Conservation (phyloP, 2,797 vertebrate species). For the Gymnocypris eckloni region DNA sequence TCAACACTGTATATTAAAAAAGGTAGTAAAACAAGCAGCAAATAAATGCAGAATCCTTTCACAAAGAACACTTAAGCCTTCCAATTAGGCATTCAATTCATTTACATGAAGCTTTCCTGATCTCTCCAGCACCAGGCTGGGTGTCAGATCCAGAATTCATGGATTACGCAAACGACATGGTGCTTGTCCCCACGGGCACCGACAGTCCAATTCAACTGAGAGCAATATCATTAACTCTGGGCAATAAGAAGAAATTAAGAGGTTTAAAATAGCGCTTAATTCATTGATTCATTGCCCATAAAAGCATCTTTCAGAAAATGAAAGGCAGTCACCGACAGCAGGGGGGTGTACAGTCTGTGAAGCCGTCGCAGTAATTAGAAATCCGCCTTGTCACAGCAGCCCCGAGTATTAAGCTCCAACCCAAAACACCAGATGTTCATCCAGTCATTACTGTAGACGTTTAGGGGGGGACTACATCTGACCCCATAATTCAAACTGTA, state of each 20-base stretch:
- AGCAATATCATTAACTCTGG: constrained; percentile 56
- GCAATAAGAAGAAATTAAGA: constrained; percentile 53
- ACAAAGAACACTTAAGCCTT: not conserved
- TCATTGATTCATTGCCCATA: constrained; percentile 56
- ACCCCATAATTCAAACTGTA: constrained; percentile 63
- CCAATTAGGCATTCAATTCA: not conserved
- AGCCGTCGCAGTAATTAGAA: constrained; percentile 49
- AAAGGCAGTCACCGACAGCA: constrained; percentile 41
- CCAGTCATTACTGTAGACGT: constrained; percentile 25
- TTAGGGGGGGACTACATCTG: constrained; percentile 44
- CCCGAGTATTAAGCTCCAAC: constrained; percentile 32
- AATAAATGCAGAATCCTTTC: not conserved
- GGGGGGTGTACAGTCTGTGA: constrained; percentile 35
- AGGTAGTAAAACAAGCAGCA: not conserved
- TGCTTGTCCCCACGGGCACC: constrained; percentile 71
- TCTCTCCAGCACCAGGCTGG: constrained; percentile 77
- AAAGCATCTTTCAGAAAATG: constrained; percentile 52
- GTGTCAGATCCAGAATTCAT: constrained; percentile 81
- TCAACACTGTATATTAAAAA: not conserved
- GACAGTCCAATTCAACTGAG: constrained; percentile 69
- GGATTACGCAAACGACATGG: constrained; percentile 81
- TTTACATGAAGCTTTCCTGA: constrained; percentile 75
- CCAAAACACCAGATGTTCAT: constrained; percentile 32
- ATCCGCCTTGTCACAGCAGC: constrained; percentile 27
- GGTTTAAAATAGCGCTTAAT: constrained; percentile 56